Conservation (phyloP, 2,888 invertebrate species). For the Pristionchus entomophagus region DNA sequence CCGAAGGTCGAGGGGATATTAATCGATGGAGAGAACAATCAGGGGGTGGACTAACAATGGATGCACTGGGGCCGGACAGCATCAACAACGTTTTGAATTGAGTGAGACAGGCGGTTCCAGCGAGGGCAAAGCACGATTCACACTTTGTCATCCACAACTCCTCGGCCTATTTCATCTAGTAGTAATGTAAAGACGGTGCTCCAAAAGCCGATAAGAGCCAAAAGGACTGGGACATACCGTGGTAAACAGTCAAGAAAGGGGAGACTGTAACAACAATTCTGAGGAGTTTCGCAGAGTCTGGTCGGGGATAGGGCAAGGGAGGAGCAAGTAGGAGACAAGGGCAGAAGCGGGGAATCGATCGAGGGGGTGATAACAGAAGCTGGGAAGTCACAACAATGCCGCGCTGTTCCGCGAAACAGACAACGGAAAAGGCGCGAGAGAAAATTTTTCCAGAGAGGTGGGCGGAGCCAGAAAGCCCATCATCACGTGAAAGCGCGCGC, state of each 20-base stretch:
- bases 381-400: not conserved
- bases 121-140: not conserved
- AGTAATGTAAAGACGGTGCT: too few species aligned
- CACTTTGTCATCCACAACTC: too few species aligned
- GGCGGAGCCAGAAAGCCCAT: not conserved
- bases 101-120: not conserved
- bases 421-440: not conserved
- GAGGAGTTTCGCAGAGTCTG: not conserved
- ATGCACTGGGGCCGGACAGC: not conserved
- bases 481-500: conserved; percentile 23
- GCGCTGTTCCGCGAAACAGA: not conserved
- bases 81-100: not conserved
- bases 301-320: not conserved
- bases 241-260: not conserved
- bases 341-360: not conserved
- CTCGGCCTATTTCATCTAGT: too few species aligned
- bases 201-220: not conserved
- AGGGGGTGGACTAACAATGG: not conserved
- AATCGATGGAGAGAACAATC: not conserved
- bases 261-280: not conserved
- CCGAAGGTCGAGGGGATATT: not conserved
- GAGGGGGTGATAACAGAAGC: not conserved
- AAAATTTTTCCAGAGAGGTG: not conserved
- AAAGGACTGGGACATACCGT: not conserved
- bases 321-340: not conserved